These are phyloP conservation scores for Bubalus kerabau DNA, from an alignment of 2,113 vertebrate genomes.

Conservation along the genomic window DNA sequence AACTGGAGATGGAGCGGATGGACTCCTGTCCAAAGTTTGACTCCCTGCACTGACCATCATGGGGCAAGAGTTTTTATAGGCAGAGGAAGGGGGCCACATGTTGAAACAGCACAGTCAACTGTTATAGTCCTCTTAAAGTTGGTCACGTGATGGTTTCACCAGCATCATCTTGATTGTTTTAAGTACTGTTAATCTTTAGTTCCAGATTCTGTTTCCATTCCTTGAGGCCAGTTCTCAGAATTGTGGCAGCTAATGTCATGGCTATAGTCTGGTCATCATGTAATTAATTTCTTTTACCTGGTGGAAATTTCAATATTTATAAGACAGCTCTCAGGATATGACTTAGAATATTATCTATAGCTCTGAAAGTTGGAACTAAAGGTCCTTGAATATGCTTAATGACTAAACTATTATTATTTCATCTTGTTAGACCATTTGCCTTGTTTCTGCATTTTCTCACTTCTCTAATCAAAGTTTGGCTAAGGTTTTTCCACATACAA, in stretches of 20 bases:
- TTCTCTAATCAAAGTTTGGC: background rate
- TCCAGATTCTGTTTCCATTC: background rate
- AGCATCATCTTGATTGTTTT: background rate
- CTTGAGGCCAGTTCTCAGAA: background rate
- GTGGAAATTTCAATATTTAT: background rate
- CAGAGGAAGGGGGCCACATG: background rate
- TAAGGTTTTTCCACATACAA: background rate
- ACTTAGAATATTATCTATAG: background rate
- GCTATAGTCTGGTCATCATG: background rate
- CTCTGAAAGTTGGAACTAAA: background rate
- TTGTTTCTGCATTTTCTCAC: background rate
- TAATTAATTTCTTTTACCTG: background rate
- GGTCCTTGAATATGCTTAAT: background rate
- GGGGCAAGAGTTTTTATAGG: background rate
- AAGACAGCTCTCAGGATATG: background rate
- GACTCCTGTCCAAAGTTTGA: background rate
- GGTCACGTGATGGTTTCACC: background rate
- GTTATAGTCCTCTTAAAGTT: background rate
- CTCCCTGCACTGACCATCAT: background rate
- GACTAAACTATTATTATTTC: background rate
- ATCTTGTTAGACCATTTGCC: background rate
- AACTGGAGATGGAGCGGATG: background rate
- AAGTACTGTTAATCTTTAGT: background rate
- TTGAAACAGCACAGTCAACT: background rate
- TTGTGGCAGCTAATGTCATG: background rate